Evolutionary conservation across 2,888 invertebrate genomes (phyloP).

Genomic region (Cephonodes hylas): DNA sequence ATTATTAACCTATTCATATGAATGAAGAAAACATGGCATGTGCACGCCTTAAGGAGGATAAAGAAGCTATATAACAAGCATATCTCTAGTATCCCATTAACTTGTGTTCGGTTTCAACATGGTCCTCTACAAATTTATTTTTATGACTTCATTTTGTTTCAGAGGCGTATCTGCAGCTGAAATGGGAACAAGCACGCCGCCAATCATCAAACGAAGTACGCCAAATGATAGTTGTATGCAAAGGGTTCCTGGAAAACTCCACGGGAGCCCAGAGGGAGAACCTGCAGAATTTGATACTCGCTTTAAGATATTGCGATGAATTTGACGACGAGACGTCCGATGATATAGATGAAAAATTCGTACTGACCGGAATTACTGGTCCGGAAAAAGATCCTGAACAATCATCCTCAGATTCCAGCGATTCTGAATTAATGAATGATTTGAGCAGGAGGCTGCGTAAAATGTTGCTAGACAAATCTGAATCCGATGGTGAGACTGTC

Average conservation of each 20-base stretch:
- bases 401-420: not conserved
- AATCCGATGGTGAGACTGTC: not conserved
- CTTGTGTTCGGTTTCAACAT: too few relatives aligned
- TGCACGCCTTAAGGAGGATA: too few relatives aligned
- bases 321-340: not conserved
- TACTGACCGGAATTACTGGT: not conserved
- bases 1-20: too few relatives aligned
- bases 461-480: not conserved
- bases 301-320: not conserved
- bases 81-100: too few relatives aligned
- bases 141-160: not conserved
- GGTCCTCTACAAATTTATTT: too few relatives aligned
- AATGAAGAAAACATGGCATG: too few relatives aligned
- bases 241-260: not conserved
- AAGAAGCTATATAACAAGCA: too few relatives aligned
- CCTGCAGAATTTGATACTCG: not conserved
- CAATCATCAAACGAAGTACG: not conserved
- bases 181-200: not conserved
- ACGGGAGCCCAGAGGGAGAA: not conserved
- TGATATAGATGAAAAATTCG: not conserved
- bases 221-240: not conserved
- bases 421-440: not conserved
- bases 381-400: not conserved
- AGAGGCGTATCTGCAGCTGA: not conserved
- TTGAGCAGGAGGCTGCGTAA: not conserved